Percentiles rank a stretch among this genome's conserved stretches.
These are phyloP conservation scores for Istiophorus platypterus DNA, from an alignment of 2,113 vertebrate species.

Conservation along the genomic window DNA sequence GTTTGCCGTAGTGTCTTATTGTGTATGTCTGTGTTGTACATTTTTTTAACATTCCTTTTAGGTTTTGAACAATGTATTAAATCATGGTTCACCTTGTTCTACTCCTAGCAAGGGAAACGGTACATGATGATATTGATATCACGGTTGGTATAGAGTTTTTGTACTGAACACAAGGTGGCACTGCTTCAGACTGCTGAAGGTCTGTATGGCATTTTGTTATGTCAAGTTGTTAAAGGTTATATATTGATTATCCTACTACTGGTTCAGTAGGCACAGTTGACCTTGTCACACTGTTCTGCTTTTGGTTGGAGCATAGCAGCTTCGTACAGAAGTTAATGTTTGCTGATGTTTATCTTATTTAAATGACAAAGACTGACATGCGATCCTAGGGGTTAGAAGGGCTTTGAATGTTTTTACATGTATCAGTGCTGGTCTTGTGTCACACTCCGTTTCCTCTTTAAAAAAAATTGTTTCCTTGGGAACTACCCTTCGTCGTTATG, in stretches of 20 bases:
- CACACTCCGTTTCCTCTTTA: not conserved
- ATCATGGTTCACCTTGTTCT: slow-evolving; percentile 22
- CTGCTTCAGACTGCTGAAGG: slow-evolving; percentile 33
- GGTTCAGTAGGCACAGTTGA: slow-evolving; percentile 6
- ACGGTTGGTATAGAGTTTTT: slow-evolving; percentile 26
- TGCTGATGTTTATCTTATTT: slow-evolving; percentile 20
- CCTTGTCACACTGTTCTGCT: slow-evolving; percentile 15
- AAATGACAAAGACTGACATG: slow-evolving; percentile 8
- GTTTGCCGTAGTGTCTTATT: slow-evolving; percentile 37
- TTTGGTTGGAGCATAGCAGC: slow-evolving; percentile 13
- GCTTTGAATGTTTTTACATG: not conserved
- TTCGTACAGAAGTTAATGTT: not conserved
- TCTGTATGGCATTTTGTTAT: slow-evolving; percentile 5
- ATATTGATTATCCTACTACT: slow-evolving; percentile 10
- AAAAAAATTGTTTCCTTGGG: not conserved
- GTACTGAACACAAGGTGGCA: slow-evolving; percentile 50
- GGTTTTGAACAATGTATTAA: slow-evolving; percentile 30
- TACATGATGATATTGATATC: not conserved
- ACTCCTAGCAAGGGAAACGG: not conserved
- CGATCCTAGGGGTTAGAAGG: not conserved
- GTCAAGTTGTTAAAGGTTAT: slow-evolving; percentile 8
- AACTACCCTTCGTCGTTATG: not conserved
- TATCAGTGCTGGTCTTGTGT: not conserved
- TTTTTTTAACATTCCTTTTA: slow-evolving; percentile 71
- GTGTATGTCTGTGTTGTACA: slow-evolving; percentile 35